These are phyloP conservation scores for Microctonus hyperodae DNA, from an alignment of 2,888 invertebrate genomes.

Conservation along the genomic window DNA sequence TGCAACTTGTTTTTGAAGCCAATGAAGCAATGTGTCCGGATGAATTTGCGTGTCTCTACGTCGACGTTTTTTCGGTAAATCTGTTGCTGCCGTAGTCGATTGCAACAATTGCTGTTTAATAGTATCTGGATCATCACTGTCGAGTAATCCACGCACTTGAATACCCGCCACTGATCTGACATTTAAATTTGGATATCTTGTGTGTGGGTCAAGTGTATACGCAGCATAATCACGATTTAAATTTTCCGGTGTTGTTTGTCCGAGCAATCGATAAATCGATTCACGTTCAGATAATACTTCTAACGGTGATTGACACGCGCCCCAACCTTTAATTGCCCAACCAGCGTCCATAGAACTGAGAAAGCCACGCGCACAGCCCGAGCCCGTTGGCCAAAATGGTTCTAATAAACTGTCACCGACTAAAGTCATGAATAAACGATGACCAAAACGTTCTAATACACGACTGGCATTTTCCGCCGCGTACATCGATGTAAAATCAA, in stretches of 20 bases:
- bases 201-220: constrained; percentile 87
- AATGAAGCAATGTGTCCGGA: constrained; percentile 77
- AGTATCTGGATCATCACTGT: constrained; percentile 74
- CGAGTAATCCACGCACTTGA: constrained; percentile 76
- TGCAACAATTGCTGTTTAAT: constrained; percentile 62
- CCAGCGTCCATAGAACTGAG: constrained; percentile 95
- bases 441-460: constrained; percentile 77
- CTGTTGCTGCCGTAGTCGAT: constrained; percentile 65
- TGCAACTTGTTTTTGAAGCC: constrained; percentile 79
- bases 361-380: constrained; percentile 97
- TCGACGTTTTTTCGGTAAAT: constrained; percentile 73
- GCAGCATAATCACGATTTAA: constrained; percentile 87
- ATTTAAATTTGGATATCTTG: constrained; percentile 81
- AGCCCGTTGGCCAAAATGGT: constrained; percentile 99
- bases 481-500: constrained; percentile 99
- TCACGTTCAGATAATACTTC: constrained; percentile 94
- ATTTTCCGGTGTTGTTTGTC: constrained; percentile 97
- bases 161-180: constrained; percentile 76
- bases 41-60: constrained; percentile 74
- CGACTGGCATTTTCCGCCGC: constrained; percentile 95
- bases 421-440: constrained; percentile 84
- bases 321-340: constrained; percentile 92
- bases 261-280: constrained; percentile 84
- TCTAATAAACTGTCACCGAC: constrained; percentile 97
- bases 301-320: constrained; percentile 74